A percentile compares a stretch with the other conserved stretches of the same genome.
Evolutionary conservation across 2,113 vertebrate species (phyloP).

Genomic region (Xiphias gladius): DNA sequence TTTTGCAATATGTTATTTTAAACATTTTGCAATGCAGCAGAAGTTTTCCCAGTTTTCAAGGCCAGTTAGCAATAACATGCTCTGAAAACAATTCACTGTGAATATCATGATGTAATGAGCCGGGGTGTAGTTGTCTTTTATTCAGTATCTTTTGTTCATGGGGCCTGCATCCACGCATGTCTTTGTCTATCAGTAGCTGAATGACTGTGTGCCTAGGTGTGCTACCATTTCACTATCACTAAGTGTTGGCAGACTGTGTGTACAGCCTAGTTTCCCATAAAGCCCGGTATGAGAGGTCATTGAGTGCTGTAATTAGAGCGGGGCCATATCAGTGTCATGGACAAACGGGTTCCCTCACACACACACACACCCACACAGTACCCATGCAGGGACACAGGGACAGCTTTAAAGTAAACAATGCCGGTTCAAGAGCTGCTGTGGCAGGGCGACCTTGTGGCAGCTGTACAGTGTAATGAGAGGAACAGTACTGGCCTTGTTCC

Average conservation of each 20-base stretch:
- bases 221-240: constrained; percentile 39
- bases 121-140: background rate
- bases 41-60: constrained; percentile 13
- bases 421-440: constrained; percentile 41
- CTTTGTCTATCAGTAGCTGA: constrained; percentile 1
- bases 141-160: background rate
- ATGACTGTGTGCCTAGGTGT: constrained; percentile 20
- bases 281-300: constrained; percentile 32
- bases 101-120: background rate
- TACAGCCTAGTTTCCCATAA: constrained; percentile 38
- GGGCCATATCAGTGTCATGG: constrained; percentile 61
- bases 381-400: constrained; percentile 26
- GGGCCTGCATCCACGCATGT: background rate
- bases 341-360: constrained; percentile 63
- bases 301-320: constrained; percentile 63
- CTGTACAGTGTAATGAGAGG: constrained; percentile 32
- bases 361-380: background rate
- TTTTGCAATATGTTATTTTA: constrained; percentile 50
- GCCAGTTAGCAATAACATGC: constrained; percentile 13
- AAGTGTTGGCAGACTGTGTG: background rate
- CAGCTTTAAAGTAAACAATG: constrained; percentile 67
- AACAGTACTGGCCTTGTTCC: constrained; percentile 62
- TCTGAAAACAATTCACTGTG: constrained; percentile 2
- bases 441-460: constrained; percentile 60
- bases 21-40: constrained; percentile 12